Evolutionary conservation across 1,140 invertebrate species (phyloP).

Genomic region (Aphelenchoides avenae): DNA sequence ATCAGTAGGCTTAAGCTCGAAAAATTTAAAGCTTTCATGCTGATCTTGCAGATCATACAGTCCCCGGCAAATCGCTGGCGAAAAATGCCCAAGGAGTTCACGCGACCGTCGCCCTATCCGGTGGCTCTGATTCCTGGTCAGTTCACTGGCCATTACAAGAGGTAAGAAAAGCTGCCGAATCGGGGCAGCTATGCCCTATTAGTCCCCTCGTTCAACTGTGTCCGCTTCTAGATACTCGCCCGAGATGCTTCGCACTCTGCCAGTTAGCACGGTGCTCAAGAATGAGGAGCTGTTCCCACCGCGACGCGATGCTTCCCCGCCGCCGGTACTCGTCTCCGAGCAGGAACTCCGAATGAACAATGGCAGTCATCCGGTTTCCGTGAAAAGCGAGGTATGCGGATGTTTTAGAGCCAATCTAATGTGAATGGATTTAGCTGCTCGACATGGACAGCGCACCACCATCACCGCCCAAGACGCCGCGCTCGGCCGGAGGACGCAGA

Average conservation of each 20-base stretch:
- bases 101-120: constrained; percentile 34
- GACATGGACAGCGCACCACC: constrained; percentile 5
- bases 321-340: constrained; percentile 30
- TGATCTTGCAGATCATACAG: constrained; percentile 29
- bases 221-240: constrained; percentile 25
- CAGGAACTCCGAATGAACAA: constrained; percentile 28
- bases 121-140: constrained; percentile 39
- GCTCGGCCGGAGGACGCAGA: background rate
- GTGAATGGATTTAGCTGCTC: constrained; percentile 1
- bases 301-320: constrained; percentile 29
- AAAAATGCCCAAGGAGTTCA: constrained; percentile 19
- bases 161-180: constrained; percentile 1
- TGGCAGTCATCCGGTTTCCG: too few relatives aligned
- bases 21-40: too few relatives aligned
- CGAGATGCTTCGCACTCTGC: constrained; percentile 23
- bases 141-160: constrained; percentile 23
- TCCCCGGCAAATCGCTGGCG: constrained; percentile 28
- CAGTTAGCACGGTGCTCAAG: constrained; percentile 39
- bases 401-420: constrained; percentile 9
- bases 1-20: too few relatives aligned
- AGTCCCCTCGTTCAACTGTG: constrained; percentile 19
- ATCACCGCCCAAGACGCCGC: background rate
- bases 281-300: constrained; percentile 36
- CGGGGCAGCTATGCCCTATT: background rate
- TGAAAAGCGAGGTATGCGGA: constrained; percentile 3